phyloP scores from a whole-genome alignment of 2,888 invertebrate species.

The Drosophila dives region DNA sequence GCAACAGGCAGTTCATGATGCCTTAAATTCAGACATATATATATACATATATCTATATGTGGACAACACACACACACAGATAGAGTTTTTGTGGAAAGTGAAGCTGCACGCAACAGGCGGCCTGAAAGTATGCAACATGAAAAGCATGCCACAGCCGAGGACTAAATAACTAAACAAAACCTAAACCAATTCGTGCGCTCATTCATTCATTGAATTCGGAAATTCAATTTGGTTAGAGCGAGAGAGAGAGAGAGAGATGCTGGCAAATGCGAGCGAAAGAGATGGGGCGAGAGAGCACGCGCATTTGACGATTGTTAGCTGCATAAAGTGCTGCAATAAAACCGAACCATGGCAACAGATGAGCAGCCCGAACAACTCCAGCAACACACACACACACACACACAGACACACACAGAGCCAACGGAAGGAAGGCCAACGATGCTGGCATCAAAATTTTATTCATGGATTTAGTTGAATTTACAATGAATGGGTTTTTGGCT shows the following conservation, averaged over 20 bases:
- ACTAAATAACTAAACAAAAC: conserved; percentile 76
- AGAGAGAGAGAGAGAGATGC: conserved; percentile 24
- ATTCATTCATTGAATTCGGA: conserved; percentile 83
- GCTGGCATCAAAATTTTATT: conserved; percentile 71
- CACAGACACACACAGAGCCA: no score
- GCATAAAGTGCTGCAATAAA: conserved; percentile 69
- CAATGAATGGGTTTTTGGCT: conserved; percentile 74
- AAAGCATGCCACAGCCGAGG: conserved; percentile 16
- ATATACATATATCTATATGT: conserved; percentile 2
- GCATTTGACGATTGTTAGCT: conserved; percentile 63
- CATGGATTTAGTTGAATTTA: conserved; percentile 79
- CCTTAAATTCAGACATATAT: neutral
- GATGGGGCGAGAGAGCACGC: conserved; percentile 15
- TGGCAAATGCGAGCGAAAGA: conserved; percentile 7
- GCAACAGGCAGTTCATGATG: conserved; percentile 54
- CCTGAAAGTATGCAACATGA: conserved; percentile 73
- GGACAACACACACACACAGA: conserved; percentile 9
- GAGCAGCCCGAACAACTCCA: conserved; percentile 35
- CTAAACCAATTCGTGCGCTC: conserved; percentile 76
- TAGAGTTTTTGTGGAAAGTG: conserved; percentile 37
- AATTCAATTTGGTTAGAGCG: conserved; percentile 79
- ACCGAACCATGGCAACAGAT: conserved; percentile 63
- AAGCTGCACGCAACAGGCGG: conserved; percentile 74
- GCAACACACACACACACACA: neutral
- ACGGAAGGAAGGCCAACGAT: conserved; percentile 18